Conservation (phyloP, 1,140 invertebrate genomes). For the Cepaea nemoralis region DNA sequence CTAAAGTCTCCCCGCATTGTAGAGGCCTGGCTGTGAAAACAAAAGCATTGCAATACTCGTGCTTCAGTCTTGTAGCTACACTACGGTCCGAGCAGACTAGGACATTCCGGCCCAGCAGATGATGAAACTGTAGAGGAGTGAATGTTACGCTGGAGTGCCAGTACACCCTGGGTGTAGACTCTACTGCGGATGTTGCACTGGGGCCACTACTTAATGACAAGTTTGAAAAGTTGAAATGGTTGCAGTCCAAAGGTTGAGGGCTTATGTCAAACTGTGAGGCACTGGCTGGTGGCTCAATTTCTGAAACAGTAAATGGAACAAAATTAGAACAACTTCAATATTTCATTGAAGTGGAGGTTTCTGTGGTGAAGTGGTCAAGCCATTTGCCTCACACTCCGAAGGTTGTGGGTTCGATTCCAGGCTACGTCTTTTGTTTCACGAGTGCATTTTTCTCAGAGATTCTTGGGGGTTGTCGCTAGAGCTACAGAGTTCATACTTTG, state of each 20-base stretch:
- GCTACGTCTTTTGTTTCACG: no score
- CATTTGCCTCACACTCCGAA: no score
- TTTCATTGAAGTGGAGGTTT: no score
- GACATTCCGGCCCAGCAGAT: conserved; percentile 83
- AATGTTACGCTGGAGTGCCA: conserved; percentile 59
- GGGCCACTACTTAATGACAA: conserved; percentile 3
- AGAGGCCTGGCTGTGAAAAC: conserved; percentile 90
- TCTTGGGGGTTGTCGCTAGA: no score
- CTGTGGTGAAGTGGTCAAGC: no score
- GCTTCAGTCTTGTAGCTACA: conserved; percentile 83
- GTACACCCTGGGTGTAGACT: not conserved
- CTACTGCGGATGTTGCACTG: not conserved
- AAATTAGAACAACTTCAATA: no score
- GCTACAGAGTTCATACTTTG: no score
- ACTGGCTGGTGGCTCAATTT: conserved; percentile 24
- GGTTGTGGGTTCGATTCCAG: no score
- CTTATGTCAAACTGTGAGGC: conserved; percentile 44
- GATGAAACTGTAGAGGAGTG: conserved; percentile 67
- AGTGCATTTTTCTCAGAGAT: no score
- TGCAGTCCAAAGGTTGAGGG: conserved; percentile 44
- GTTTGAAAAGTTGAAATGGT: conserved; percentile 32
- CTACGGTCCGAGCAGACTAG: conserved; percentile 79
- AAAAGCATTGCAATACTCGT: conserved; percentile 94
- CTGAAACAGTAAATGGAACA: no score
- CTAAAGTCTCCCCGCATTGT: conserved; percentile 86